Evolutionary conservation across 92 coral and sea anemone species (phyloP).

Genomic region (Epizoanthus stellaris): DNA sequence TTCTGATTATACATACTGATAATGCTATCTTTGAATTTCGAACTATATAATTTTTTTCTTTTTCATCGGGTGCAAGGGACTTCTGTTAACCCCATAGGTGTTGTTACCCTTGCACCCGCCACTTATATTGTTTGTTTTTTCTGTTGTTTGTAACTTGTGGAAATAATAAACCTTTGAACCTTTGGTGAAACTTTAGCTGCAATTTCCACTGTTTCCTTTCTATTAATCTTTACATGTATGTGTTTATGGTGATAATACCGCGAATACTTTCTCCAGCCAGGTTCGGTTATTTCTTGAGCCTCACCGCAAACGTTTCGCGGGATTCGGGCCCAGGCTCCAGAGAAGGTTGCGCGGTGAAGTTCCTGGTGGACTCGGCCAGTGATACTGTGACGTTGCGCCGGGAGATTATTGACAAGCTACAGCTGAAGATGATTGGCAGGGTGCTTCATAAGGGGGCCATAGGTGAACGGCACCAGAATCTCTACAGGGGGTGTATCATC

Average conservation of each 20-base stretch:
- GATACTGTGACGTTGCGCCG: slow-evolving; percentile 15
- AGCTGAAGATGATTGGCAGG: slow-evolving; percentile 21
- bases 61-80: too few species aligned
- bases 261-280: slow-evolving; percentile 11
- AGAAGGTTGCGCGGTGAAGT: slow-evolving; percentile 26
- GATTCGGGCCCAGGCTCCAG: neutral
- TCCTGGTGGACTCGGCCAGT: slow-evolving; percentile 39
- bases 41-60: too few species aligned
- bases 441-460: slow-evolving; percentile 44
- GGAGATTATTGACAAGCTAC: slow-evolving; percentile 23
- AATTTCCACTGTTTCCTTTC: too few species aligned
- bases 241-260: neutral
- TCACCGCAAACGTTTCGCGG: slow-evolving; percentile 21
- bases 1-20: too few species aligned
- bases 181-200: too few species aligned
- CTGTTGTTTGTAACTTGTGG: too few species aligned
- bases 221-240: too few species aligned
- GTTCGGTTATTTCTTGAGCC: slow-evolving; percentile 30
- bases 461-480: slow-evolving; percentile 13
- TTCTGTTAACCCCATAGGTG: too few species aligned
- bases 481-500: slow-evolving; percentile 25
- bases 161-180: too few species aligned
- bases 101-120: too few species aligned
- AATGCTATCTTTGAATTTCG: too few species aligned
- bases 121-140: too few species aligned